A percentile compares a stretch with the other conserved stretches of the same genome.
phyloP scores from a whole-genome alignment of 1,140 invertebrate genomes.

The Calliphora vicina region DNA sequence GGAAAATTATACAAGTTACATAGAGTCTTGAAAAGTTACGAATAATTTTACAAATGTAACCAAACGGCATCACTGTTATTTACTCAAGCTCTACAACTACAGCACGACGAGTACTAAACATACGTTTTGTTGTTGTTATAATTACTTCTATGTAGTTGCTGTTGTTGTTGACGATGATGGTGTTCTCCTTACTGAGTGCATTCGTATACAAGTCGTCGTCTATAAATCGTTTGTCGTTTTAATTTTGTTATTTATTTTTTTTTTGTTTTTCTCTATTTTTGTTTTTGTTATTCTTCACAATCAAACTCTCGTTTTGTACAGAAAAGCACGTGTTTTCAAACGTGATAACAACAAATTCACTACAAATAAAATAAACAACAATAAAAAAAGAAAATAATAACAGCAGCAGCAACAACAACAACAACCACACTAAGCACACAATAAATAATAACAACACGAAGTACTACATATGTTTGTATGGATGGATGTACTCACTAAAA shows the following conservation, averaged over 20 bases:
- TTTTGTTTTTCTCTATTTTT: neutral
- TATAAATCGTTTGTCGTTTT: neutral
- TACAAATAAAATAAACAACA: conserved; percentile 41
- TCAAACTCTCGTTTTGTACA: conserved; percentile 28
- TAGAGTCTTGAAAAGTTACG: too few species aligned
- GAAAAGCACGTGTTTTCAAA: conserved; percentile 59
- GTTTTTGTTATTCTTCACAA: conserved; percentile 35
- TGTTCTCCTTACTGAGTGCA: neutral
- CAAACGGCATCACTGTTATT: too few species aligned
- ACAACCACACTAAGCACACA: conserved; percentile 10
- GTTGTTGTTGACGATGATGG: neutral
- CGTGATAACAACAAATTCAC: conserved; percentile 55
- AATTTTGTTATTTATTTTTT: neutral
- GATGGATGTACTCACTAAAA: conserved; percentile 6
- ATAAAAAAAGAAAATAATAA: neutral
- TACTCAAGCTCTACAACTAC: too few species aligned
- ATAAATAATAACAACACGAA: neutral
- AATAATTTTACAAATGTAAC: too few species aligned
- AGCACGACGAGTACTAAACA: too few species aligned
- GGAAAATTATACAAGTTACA: too few species aligned
- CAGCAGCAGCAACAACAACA: conserved; percentile 40
- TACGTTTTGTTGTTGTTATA: too few species aligned
- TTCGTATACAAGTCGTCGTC: neutral
- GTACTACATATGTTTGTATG: too few species aligned
- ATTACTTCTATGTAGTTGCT: neutral